Base-by-base conservation (phyloP, 2,113 vertebrate genomes). In the Apus apus region DNA sequence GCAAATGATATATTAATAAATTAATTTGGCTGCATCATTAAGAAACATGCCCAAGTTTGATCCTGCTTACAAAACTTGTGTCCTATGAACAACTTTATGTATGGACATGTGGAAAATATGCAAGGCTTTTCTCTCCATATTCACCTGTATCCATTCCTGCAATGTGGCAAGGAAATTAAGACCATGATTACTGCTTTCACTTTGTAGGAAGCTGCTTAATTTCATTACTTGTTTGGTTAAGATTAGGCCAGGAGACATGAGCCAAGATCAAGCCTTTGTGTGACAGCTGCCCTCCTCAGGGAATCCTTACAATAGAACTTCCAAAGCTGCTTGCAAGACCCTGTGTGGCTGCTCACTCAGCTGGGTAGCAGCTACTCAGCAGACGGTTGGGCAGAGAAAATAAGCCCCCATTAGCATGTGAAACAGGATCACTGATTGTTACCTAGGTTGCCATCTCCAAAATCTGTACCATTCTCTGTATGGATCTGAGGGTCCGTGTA, bases 401-500 rank as follows among this genome's bases (percentile, higher is more conserved):
- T 5, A 51, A 85, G 8, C 15, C 65, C 1, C 15, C 11, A 30
- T 22, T 8, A 79, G 13, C 22, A 66, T 2, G 5, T 20, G 18
- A 82, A 95, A 76, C 7, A 62, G 20, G 27, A 79, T 18, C 4
- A n/a, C 1, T 48, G 65, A 36, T 73, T 83, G 9, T 88, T 98
- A 99, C 99, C 99, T 73, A 99, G 97, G 95, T 99, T 99, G 93
- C 99, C 99, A 25, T 99, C 99, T 94, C 99, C 99, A 71, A 99
- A 99, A 97, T 99, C 99, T 4, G 98, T 98, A 65, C 99, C 99
- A 6, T 94, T 97, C 83, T 99, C 98, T 0, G 99, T 99, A 97
- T 99, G 99, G 97, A 99, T 99, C 98, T 99, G 99, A 58, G 99
- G 99, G 95, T 99, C 99, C 0, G 99, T 99, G 97, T 99, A 99